phyloP scores from a whole-genome alignment of 2,888 invertebrate species.

The Oligia strigilis region DNA sequence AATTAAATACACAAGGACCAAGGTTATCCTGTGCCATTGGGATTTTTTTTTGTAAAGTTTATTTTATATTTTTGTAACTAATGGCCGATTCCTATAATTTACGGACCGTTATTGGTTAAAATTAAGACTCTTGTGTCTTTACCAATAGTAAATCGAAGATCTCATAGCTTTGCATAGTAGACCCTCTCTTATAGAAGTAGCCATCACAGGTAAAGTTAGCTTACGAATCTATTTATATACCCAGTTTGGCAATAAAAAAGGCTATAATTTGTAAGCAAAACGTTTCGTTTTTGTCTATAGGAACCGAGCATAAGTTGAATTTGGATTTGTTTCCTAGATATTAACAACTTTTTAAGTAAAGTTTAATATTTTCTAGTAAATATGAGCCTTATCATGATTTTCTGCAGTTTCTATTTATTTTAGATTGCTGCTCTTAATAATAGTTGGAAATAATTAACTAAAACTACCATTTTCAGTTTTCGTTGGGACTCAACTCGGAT shows the following conservation, averaged over 20 bases:
- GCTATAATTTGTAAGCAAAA: too few relatives aligned
- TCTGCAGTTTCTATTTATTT: background rate
- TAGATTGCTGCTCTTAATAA: background rate
- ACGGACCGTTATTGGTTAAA: too few relatives aligned
- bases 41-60: background rate
- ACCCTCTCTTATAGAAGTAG: too few relatives aligned
- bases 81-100: too few relatives aligned
- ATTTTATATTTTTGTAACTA: background rate
- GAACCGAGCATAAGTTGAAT: background rate
- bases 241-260: too few relatives aligned
- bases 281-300: too few relatives aligned
- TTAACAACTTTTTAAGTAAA: background rate
- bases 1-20: slow-evolving; percentile 8
- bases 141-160: too few relatives aligned
- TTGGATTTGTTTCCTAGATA: background rate
- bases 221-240: too few relatives aligned
- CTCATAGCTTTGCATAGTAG: too few relatives aligned
- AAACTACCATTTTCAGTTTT: background rate
- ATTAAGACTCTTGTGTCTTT: too few relatives aligned
- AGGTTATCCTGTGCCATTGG: slow-evolving; percentile 3
- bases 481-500: background rate
- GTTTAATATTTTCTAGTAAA: background rate
- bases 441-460: background rate
- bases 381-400: background rate
- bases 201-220: too few relatives aligned